Percentiles rank a stretch among this genome's conserved stretches.
Evolutionary conservation across 2,888 invertebrate genomes (phyloP).

Genomic region (Drosophila percnosoma): DNA sequence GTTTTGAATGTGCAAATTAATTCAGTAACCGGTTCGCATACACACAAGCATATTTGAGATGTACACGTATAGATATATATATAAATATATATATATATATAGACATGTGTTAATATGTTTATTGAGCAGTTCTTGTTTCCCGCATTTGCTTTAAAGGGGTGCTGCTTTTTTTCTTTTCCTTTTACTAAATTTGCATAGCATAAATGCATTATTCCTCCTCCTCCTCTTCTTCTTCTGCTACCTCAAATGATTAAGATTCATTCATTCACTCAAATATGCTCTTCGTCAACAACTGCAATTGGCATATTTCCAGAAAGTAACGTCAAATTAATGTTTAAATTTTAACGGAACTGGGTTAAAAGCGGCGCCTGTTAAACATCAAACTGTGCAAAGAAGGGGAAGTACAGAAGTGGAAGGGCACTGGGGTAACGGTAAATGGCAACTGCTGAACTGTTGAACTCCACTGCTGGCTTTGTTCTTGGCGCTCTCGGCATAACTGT

Average conservation of each 20-base stretch:
- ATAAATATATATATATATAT: background rate
- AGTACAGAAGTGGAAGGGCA: constrained; percentile 6
- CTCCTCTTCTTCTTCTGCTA: background rate
- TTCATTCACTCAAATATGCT: constrained; percentile 11
- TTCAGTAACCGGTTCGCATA: constrained; percentile 63
- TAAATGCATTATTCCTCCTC: constrained; percentile 1
- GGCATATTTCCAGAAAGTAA: constrained; percentile 52
- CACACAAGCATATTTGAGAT: background rate
- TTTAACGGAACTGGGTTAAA: constrained; percentile 49
- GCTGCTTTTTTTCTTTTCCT: constrained; percentile 7
- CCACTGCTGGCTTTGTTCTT: constrained; percentile 34
- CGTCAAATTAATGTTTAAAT: constrained; percentile 41
- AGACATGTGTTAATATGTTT: constrained; percentile 40
- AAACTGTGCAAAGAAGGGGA: background rate
- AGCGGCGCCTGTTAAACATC: constrained; percentile 47
- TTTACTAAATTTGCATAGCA: constrained; percentile 32
- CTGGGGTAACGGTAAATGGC: constrained; percentile 46
- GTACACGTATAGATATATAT: background rate
- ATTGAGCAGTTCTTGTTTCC: constrained; percentile 33
- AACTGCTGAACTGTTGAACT: constrained; percentile 42
- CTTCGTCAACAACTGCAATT: constrained; percentile 40
- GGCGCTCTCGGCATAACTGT: constrained; percentile 58
- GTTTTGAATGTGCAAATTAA: constrained; percentile 58
- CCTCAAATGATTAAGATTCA: constrained; percentile 9
- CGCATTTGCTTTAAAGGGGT: constrained; percentile 7